Conservation (phyloP, 2,888 invertebrate species). For the Sinhomidia bicolor region DNA sequence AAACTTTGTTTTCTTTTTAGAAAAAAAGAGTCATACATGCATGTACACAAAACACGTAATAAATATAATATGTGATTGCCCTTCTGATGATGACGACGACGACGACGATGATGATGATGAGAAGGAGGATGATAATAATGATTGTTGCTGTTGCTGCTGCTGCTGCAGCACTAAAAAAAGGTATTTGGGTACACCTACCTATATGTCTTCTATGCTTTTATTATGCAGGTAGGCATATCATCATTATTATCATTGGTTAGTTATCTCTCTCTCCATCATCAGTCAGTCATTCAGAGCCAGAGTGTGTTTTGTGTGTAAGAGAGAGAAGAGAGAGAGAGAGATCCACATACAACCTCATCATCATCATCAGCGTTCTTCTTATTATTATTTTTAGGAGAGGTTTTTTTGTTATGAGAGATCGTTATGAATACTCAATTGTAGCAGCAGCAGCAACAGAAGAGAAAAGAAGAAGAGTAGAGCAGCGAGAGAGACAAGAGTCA, state of each 20-base stretch:
- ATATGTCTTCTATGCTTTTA: background rate
- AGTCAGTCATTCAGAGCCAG: background rate
- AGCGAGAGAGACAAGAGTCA: conserved; percentile 23
- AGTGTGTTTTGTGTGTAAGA: background rate
- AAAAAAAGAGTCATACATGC: background rate
- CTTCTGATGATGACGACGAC: conserved; percentile 52
- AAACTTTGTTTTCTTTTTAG: conserved; percentile 11
- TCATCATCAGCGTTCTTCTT: too few species aligned
- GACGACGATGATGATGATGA: conserved; percentile 15
- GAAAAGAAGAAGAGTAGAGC: background rate
- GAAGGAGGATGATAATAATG: conserved; percentile 8
- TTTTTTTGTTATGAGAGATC: conserved; percentile 64
- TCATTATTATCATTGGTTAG: conserved; percentile 47
- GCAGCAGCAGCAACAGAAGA: conserved; percentile 56
- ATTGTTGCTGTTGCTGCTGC: background rate
- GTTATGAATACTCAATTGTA: conserved; percentile 70
- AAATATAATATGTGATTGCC: conserved; percentile 59
- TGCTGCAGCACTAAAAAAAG: conserved; percentile 18
- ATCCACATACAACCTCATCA: conserved; percentile 63
- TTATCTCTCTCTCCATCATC: conserved; percentile 53
- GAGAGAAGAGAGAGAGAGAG: conserved; percentile 30
- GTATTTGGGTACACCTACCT: background rate
- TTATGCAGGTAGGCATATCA: background rate
- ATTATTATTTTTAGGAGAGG: conserved; percentile 46
- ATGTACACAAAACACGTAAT: conserved; percentile 44